Percentiles rank a stretch among this genome's conserved stretches.
These are phyloP conservation scores for Balaeniceps rex DNA, from an alignment of 2,113 vertebrate species.

Conservation along the genomic window DNA sequence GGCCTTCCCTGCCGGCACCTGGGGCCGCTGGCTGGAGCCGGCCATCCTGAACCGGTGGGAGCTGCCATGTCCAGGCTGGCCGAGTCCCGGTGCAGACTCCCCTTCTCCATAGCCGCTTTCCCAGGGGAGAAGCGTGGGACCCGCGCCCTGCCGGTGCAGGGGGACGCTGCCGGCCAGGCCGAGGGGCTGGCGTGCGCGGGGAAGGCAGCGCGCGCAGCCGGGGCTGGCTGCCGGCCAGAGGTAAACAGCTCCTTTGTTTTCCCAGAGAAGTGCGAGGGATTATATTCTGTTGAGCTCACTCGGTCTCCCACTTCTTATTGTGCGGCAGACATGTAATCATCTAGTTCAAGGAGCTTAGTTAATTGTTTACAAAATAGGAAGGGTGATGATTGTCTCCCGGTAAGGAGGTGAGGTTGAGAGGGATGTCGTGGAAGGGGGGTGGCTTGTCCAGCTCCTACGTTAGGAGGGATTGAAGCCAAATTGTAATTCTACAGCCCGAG, in stretches of 20 bases:
- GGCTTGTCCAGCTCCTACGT: not conserved
- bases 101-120: accelerated
- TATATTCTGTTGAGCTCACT: slow-evolving; percentile 1
- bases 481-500: not conserved
- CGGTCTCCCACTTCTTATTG: not conserved
- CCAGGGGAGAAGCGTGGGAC: not conserved
- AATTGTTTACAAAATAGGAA: not conserved
- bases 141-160: not conserved
- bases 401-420: not conserved
- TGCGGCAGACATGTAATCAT: not conserved
- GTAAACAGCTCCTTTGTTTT: slow-evolving; percentile 25
- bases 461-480: not conserved
- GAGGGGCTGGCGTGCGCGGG: not conserved
- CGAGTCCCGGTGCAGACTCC: not conserved
- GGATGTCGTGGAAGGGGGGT: not conserved
- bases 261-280: not conserved
- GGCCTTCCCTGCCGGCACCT: not conserved
- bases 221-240: not conserved
- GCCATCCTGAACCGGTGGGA: not conserved
- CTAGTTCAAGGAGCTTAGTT: not conserved
- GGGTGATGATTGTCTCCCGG: not conserved
- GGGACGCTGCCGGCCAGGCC: not conserved
- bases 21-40: not conserved
- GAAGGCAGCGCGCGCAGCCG: not conserved
- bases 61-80: not conserved